Evolutionary conservation across 1,140 invertebrate species (phyloP).

Genomic region (Aleiodes sp.): DNA sequence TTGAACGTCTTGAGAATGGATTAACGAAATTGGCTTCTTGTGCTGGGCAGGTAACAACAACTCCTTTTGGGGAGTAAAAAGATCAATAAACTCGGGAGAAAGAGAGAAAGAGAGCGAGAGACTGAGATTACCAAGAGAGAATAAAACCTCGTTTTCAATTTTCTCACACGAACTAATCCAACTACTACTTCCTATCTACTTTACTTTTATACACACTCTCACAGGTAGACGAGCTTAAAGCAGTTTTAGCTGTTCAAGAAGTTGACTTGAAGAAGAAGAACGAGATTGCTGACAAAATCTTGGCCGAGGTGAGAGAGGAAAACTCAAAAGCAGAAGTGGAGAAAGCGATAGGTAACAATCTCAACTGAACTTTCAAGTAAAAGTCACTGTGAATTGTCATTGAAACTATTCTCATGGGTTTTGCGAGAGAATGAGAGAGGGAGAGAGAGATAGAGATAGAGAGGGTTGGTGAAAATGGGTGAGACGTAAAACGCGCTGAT

Average conservation of each 20-base stretch:
- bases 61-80: constrained; percentile 25
- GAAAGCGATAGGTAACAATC: constrained; percentile 75
- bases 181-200: constrained; percentile 1
- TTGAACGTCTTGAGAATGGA: constrained; percentile 86
- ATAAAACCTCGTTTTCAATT: constrained; percentile 24
- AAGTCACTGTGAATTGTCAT: constrained; percentile 24
- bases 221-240: constrained; percentile 76
- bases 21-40: constrained; percentile 86
- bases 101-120: constrained; percentile 55
- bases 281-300: constrained; percentile 88
- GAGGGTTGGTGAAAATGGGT: not conserved
- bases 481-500: constrained; percentile 27
- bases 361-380: constrained; percentile 16
- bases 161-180: constrained; percentile 25
- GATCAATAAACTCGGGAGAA: constrained; percentile 60
- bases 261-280: constrained; percentile 89
- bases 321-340: constrained; percentile 90
- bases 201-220: constrained; percentile 26
- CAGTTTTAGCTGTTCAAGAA: constrained; percentile 87
- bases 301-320: constrained; percentile 88
- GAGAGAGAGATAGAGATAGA: not conserved
- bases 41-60: constrained; percentile 74
- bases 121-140: too few species aligned
- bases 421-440: not conserved
- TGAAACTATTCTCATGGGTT: constrained; percentile 18